phyloP scores from a whole-genome alignment of 2,888 invertebrate species.

The Lithophane semibrunnea region DNA sequence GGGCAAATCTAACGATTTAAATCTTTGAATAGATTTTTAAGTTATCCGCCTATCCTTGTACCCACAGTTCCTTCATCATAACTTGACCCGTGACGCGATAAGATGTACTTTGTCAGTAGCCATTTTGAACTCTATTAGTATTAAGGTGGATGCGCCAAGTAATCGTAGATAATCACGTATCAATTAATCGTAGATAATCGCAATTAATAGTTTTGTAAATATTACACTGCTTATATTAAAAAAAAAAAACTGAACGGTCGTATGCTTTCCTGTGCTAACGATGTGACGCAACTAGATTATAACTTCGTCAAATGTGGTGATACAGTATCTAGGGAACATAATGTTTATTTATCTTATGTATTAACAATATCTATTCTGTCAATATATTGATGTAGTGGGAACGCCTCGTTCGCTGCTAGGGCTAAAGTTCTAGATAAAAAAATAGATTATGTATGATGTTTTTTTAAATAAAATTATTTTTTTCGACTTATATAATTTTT shows the following conservation, averaged over 20 bases:
- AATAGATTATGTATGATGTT: slow-evolving; percentile 27
- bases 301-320: slow-evolving; percentile 30
- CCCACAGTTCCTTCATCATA: no score
- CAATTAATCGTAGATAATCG: no score
- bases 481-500: neutral
- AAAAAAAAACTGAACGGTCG: no score
- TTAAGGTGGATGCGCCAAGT: no score
- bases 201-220: no score
- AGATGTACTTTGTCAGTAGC: no score
- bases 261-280: neutral
- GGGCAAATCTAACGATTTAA: neutral
- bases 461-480: slow-evolving; percentile 4
- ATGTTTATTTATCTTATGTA: neutral
- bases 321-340: neutral
- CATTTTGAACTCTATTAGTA: no score
- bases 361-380: slow-evolving; percentile 6
- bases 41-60: neutral
- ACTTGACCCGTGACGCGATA: no score
- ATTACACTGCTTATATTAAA: no score
- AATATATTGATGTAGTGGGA: neutral
- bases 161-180: no score
- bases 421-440: slow-evolving; percentile 33
- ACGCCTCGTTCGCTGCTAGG: slow-evolving; percentile 29
- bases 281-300: neutral
- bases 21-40: neutral